Conservation (phyloP, 1,140 invertebrate species). For the Mercenaria mercenaria region DNA sequence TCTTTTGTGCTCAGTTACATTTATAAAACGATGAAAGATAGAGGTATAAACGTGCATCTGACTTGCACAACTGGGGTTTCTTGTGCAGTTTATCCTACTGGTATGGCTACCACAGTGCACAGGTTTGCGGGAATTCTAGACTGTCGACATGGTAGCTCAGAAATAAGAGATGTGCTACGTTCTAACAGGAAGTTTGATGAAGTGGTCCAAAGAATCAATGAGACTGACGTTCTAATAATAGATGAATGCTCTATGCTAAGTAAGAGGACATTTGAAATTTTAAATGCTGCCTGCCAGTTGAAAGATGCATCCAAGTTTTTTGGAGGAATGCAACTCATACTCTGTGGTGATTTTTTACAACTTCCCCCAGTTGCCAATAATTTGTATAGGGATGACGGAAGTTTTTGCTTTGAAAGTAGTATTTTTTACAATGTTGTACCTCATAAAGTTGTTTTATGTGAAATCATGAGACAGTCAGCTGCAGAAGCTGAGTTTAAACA, state of each 20-base stretch:
- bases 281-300: background rate
- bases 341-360: conserved; percentile 38
- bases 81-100: background rate
- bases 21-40: background rate
- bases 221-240: background rate
- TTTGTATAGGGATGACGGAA: background rate
- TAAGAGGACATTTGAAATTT: background rate
- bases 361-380: conserved; percentile 1
- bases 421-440: background rate
- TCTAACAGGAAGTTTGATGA: background rate
- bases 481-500: background rate
- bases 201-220: background rate
- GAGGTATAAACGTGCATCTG: background rate
- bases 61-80: background rate
- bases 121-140: background rate
- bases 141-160: background rate
- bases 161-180: background rate
- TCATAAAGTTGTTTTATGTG: background rate
- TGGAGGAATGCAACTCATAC: conserved; percentile 21
- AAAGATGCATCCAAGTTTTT: background rate
- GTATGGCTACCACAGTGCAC: background rate
- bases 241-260: background rate
- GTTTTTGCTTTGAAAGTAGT: conserved; percentile 16
- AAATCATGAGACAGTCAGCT: background rate
- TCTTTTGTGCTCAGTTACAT: background rate